Conservation (phyloP, 2,888 invertebrate genomes). For the Lamproptera curius region DNA sequence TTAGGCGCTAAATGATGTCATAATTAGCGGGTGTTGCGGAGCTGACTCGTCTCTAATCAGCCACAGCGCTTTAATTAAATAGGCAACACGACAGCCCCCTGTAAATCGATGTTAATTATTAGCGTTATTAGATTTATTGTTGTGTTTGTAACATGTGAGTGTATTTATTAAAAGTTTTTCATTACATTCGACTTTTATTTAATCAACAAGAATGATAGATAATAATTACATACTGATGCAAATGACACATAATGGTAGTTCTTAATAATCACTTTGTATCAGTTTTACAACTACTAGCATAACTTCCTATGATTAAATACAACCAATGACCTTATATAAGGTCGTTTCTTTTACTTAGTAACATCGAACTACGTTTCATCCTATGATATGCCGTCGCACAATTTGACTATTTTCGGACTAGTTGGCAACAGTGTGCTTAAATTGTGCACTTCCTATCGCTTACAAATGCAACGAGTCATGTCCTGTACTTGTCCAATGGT, state of each 20-base stretch:
- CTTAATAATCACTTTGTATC: not conserved
- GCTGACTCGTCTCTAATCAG: not conserved
- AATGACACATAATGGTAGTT: too few relatives aligned
- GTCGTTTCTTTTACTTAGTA: too few relatives aligned
- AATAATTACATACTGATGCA: too few relatives aligned
- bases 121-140: conserved; percentile 47
- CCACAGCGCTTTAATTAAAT: not conserved
- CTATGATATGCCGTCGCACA: not conserved
- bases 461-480: conserved; percentile 36
- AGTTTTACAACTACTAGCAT: not conserved
- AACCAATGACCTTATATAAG: not conserved
- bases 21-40: conserved; percentile 5
- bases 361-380: too few relatives aligned
- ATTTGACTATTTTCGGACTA: too few relatives aligned
- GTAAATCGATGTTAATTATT: conserved; percentile 22
- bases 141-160: conserved; percentile 59
- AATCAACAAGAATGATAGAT: too few relatives aligned
- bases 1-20: conserved; percentile 6
- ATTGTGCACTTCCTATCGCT: conserved; percentile 46
- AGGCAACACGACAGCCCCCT: not conserved
- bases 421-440: conserved; percentile 23
- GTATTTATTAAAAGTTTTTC: conserved; percentile 66
- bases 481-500: conserved; percentile 35
- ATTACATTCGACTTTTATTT: conserved; percentile 36
- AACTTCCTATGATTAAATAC: not conserved